Evolutionary conservation across 2,888 invertebrate genomes (phyloP), one percentile per base, ranked within the genome.

Genomic region (Napeogenes inachia): DNA sequence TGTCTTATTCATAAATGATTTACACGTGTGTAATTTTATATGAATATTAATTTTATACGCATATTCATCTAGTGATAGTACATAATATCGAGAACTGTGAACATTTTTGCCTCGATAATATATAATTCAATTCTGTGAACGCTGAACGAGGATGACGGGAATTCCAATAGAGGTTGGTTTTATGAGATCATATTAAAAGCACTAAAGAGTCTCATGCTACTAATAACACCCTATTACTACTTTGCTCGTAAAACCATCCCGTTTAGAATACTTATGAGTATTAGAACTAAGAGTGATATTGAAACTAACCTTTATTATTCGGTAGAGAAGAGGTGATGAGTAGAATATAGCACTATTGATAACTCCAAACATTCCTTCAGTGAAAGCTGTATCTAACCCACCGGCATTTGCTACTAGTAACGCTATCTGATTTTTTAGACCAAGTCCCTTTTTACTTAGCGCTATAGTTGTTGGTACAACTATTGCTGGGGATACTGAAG

Each of bases 401-500:
- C 98, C 95, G 0, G 98, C 95, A 4, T 99, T 99, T 55, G 97
- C 96, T 38, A 99, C 96, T 60, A 99, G 90, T 0, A 97, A 96
- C 0, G 98, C 97, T 56, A 99, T 96, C 55, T 98, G 97, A 89
- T 97, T 97, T 67, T 95, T 95, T 0, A 96, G 93, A 4, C 99
- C 99, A 72, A 96, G 95, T 0, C 97, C 97, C 80, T 94, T 94
- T 53, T 93, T 92, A 35, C 95, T 93, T 33, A 98, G 89, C 46
- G 94, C 91, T 77, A 97, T 93, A 54, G 97, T 93, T 64, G 96
- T 96, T 0, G 99, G 98, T 2, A 98, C 98, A 4, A 99, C 95
- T 4, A 99, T 96, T 2, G 99, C 99, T 4, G 99, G 98, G 0
- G 98, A 97, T 2, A 99, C 98, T 2, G 98, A 99, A 0, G 97